phyloP scores from a whole-genome alignment of 2,113 vertebrate genomes.

The Scophthalmus maximus region DNA sequence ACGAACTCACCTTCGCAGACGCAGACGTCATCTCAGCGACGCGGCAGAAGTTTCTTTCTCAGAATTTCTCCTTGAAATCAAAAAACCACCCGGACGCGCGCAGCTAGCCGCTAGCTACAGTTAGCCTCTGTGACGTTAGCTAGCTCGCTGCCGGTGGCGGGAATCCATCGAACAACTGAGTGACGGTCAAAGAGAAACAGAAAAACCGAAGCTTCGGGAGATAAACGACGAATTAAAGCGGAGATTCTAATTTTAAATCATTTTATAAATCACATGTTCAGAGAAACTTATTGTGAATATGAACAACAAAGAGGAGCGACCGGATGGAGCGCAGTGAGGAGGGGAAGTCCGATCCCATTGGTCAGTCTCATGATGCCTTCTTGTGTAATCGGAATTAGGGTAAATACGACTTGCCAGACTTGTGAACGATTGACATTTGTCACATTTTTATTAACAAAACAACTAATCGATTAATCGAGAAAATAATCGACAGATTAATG shows the following conservation, averaged over 20 bases:
- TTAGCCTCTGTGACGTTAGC: constrained; percentile 48
- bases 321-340: constrained; percentile 18
- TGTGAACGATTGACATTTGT: too few species aligned
- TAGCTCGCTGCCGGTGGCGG: constrained; percentile 26
- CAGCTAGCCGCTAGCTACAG: constrained; percentile 51
- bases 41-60: fast-evolving
- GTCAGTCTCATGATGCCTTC: constrained; percentile 28
- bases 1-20: constrained; percentile 82
- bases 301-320: constrained; percentile 51
- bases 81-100: constrained; percentile 12
- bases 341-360: constrained; percentile 49
- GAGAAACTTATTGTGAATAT: neutral
- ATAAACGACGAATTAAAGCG: neutral
- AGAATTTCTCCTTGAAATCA: neutral
- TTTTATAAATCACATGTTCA: constrained; percentile 22
- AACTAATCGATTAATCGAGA: too few species aligned
- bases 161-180: constrained; percentile 56
- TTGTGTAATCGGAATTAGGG: too few species aligned
- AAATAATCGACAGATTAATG: too few species aligned
- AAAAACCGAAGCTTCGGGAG: neutral
- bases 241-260: fast-evolving
- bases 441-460: too few species aligned
- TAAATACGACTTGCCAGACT: too few species aligned
- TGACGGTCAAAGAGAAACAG: fast-evolving
- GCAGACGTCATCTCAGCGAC: constrained; percentile 80